Evolutionary conservation across 2,113 vertebrate species (phyloP), one percentile per base, ranked within the genome.

Genomic region (Toxotes chatareus): DNA sequence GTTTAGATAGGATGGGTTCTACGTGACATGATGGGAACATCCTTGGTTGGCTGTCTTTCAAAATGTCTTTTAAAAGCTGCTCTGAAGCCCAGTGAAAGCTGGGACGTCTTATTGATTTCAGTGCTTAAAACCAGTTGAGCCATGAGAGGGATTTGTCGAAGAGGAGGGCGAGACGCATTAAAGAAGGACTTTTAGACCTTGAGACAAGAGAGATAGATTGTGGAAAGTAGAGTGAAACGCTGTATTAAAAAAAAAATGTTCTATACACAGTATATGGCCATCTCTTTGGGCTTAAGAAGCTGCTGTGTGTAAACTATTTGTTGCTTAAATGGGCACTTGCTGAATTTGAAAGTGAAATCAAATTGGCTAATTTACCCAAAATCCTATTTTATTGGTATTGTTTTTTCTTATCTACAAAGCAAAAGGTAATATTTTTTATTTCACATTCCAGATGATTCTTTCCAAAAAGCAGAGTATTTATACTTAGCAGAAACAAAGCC

Each of bases 31-130:
- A 73, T 89, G 78, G 86, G 74, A 73, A 76, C 51, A 19, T 66
- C 42, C 10, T 57, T 44, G 60, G 42, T 72, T 64, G 73, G 46
- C 42, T 59, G 69, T 80, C 46, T 84, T 69, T 86, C 38, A 84
- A 74, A 89, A 66, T 62, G 55, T 67, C 72, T 76, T 77, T 78
- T 60, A 63, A 78, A 87, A 78, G 57, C 74, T 6, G 17, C 63
- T 84, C 74, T 59, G 72, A 83, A 64, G 56, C 59, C 57, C 69
- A 62, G 60, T 51, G 46, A 83, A 85, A 71, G 64, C 73, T 79
- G 65, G 72, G 66, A 70, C 12, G 60, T 83, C 73, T 76, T 88
- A 88, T 84, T 87, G 84, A 88, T 90, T 87, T 87, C 46, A 42
- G 71, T 46, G 56, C 79, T 83, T 83, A 61, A 86, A 83, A 73